Conservation (phyloP, 2,888 invertebrate species). For the Acronicta leporina region DNA sequence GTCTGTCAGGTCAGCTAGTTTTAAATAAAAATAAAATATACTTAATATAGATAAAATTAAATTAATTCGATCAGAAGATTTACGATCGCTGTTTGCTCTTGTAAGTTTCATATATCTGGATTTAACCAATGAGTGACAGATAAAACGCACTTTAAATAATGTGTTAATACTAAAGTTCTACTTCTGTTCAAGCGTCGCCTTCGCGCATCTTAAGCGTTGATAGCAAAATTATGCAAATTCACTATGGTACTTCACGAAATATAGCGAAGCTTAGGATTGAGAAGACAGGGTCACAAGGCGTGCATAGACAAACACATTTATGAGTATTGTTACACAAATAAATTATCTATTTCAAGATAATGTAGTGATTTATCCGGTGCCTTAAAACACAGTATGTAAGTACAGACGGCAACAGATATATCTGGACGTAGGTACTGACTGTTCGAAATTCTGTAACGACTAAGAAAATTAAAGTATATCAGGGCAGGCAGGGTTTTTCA, state of each 20-base stretch:
- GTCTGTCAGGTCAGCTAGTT: no score
- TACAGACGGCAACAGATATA: not conserved
- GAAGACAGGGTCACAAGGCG: conserved; percentile 53
- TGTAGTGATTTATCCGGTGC: conserved; percentile 45
- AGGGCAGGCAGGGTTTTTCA: no score
- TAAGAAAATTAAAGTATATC: no score
- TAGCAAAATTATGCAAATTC: conserved; percentile 41
- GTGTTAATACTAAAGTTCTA: conserved; percentile 41
- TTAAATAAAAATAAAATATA: no score
- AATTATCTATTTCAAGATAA: conserved; percentile 33
- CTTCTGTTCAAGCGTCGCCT: conserved; percentile 42
- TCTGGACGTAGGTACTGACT: no score
- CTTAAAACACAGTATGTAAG: conserved; percentile 35
- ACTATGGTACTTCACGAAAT: conserved; percentile 47
- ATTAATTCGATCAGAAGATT: no score
- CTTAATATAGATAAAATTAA: no score
- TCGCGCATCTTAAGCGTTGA: conserved; percentile 47
- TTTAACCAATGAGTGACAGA: conserved; percentile 10
- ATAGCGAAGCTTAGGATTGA: conserved; percentile 49
- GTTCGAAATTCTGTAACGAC: no score
- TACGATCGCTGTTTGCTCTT: not conserved
- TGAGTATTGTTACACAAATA: conserved; percentile 56
- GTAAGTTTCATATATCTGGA: not conserved
- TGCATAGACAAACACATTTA: conserved; percentile 61
- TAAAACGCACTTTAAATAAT: conserved; percentile 41